phyloP scores from a whole-genome alignment of 2,797 vertebrate genomes.

The Linurgus olivaceus region DNA sequence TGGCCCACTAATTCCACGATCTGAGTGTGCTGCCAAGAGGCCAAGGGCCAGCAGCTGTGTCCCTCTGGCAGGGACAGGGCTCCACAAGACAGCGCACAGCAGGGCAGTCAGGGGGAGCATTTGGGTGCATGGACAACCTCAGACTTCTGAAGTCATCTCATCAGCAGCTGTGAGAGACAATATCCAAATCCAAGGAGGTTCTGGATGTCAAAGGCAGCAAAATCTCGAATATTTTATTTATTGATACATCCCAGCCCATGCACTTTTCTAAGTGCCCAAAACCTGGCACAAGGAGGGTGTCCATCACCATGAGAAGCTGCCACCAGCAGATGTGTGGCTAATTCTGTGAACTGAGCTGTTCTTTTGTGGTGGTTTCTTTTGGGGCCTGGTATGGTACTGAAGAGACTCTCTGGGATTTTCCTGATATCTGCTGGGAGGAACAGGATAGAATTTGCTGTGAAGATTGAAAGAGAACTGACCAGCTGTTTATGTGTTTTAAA shows the following conservation, averaged over 20 bases:
- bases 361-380: not conserved
- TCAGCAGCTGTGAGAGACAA: not conserved
- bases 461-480: not conserved
- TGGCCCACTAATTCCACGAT: not conserved
- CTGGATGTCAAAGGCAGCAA: not conserved
- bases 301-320: not conserved
- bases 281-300: not conserved
- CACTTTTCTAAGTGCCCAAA: not conserved
- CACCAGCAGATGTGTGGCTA: not conserved
- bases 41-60: not conserved
- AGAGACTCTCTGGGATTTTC: not conserved
- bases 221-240: not conserved
- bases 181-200: not conserved
- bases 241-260: not conserved
- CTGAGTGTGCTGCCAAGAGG: not conserved
- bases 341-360: not conserved
- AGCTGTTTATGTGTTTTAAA: not conserved
- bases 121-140: not conserved
- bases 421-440: not conserved
- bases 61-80: not conserved
- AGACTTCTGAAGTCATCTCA: not conserved
- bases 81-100: rapidly evolving
- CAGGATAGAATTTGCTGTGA: not conserved
- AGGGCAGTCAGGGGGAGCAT: not conserved
- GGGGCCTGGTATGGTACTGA: not conserved